Evolutionary conservation across 1,140 invertebrate species (phyloP).

Genomic region (Drosophila kanapiae): DNA sequence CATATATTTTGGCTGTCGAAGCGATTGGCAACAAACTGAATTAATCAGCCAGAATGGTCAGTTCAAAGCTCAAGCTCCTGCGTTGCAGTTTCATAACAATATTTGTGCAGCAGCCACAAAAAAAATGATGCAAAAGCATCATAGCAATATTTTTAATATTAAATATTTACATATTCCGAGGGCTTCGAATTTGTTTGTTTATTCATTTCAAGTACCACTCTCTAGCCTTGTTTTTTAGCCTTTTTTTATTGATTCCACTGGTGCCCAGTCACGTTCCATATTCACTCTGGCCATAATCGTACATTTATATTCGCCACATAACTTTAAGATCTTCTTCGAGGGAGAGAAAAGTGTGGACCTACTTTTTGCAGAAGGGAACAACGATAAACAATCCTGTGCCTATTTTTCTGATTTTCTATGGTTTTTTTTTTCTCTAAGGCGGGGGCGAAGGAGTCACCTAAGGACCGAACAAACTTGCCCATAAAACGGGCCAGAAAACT

Average conservation of each 20-base stretch:
- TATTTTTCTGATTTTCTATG: constrained; percentile 30
- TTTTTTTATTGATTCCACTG: constrained; percentile 17
- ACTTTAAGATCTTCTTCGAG: constrained; percentile 33
- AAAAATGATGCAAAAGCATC: background rate
- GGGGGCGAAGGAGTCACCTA: constrained; percentile 11
- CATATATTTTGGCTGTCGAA: constrained; percentile 42
- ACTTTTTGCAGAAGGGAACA: constrained; percentile 1
- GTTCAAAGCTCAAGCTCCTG: constrained; percentile 8
- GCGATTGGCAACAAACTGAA: constrained; percentile 42
- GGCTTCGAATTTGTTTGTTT: background rate
- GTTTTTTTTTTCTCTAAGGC: background rate
- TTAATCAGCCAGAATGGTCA: constrained; percentile 37
- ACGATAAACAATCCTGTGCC: constrained; percentile 19
- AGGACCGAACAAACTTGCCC: constrained; percentile 43
- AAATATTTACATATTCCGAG: constrained; percentile 15
- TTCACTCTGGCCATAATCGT: constrained; percentile 31
- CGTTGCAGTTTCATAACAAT: constrained; percentile 7
- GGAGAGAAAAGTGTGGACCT: background rate
- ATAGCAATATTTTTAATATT: constrained; percentile 5
- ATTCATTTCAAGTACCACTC: constrained; percentile 1
- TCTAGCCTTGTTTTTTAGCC: constrained; percentile 4
- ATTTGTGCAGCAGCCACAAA: constrained; percentile 15
- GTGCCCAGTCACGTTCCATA: constrained; percentile 27
- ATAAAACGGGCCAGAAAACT: constrained; percentile 59
- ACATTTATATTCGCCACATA: constrained; percentile 50